These are phyloP conservation scores for Poecilobothrus nobilitatus DNA, from an alignment of 2,888 invertebrate genomes.

Conservation along the genomic window DNA sequence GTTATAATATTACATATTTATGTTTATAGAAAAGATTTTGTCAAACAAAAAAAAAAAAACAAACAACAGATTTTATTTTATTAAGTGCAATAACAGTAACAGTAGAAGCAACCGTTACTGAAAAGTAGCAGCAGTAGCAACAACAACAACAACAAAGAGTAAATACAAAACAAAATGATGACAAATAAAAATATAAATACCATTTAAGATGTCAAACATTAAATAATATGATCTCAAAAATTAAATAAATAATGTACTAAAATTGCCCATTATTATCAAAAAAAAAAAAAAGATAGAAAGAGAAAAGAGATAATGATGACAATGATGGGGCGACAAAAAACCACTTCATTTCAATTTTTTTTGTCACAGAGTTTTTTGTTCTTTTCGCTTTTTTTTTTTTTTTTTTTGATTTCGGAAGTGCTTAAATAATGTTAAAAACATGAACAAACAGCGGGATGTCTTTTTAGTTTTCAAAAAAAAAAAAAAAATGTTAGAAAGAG, in stretches of 20 bases:
- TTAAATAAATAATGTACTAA: neutral
- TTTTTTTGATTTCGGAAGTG: neutral
- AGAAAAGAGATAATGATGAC: neutral
- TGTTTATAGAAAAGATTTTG: neutral
- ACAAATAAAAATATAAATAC: neutral
- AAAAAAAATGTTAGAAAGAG: neutral
- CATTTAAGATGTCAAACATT: constrained; percentile 3
- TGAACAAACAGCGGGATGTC: constrained; percentile 5
- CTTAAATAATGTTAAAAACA: constrained; percentile 6
- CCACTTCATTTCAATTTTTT: neutral
- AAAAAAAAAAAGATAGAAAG: neutral
- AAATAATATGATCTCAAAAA: neutral
- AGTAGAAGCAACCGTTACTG: neutral
- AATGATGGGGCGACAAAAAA: too few species aligned
- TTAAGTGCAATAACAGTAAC: constrained; percentile 4
- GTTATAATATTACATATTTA: neutral
- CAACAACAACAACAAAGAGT: neutral
- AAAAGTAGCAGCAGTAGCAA: neutral
- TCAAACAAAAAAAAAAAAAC: neutral
- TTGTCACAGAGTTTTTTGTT: neutral
- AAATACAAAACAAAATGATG: neutral
- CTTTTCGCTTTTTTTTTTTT: neutral
- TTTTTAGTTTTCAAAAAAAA: neutral
- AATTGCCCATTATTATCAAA: neutral
- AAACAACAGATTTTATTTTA: neutral